Evolutionary conservation across 2,888 invertebrate species (phyloP).

Genomic region (Ormyrus rosae): DNA sequence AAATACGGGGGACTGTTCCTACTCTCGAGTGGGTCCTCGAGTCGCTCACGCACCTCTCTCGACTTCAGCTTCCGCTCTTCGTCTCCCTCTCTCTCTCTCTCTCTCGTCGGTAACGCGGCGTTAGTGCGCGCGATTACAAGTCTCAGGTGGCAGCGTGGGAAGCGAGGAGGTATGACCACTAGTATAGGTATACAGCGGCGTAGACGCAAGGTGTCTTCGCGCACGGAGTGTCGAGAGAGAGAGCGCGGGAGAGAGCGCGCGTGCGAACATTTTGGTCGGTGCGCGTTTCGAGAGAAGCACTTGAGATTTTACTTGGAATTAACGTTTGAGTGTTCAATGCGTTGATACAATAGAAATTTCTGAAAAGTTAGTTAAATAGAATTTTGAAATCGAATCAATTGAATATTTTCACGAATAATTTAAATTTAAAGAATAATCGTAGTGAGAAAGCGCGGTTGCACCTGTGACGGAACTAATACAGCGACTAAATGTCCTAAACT

Average conservation of each 20-base stretch:
- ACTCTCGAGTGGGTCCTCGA: not conserved
- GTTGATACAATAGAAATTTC: too few species aligned
- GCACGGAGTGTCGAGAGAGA: not conserved
- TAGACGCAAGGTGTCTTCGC: not conserved
- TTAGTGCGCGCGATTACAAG: too few species aligned
- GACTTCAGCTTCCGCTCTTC: not conserved
- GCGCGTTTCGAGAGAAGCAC: not conserved
- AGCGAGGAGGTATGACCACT: not conserved
- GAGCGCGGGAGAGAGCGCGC: not conserved
- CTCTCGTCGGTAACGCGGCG: too few species aligned
- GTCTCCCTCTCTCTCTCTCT: too few species aligned
- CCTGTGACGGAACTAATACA: not conserved
- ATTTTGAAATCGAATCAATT: too few species aligned
- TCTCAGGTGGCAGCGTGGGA: constrained; percentile 15
- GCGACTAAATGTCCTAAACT: constrained; percentile 11
- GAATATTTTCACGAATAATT: constrained; percentile 7
- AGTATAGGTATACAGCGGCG: not conserved
- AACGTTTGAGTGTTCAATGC: too few species aligned
- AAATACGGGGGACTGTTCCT: constrained; percentile 45
- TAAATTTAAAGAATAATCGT: not conserved
- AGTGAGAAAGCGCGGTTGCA: not conserved
- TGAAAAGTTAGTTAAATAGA: too few species aligned
- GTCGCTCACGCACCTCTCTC: not conserved
- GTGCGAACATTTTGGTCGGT: constrained; percentile 34
- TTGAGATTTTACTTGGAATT: too few species aligned